Evolutionary conservation across 2,113 vertebrate species (phyloP), one percentile per base, ranked within the genome.

Genomic region (Lepidiolamprologus cunningtoni): DNA sequence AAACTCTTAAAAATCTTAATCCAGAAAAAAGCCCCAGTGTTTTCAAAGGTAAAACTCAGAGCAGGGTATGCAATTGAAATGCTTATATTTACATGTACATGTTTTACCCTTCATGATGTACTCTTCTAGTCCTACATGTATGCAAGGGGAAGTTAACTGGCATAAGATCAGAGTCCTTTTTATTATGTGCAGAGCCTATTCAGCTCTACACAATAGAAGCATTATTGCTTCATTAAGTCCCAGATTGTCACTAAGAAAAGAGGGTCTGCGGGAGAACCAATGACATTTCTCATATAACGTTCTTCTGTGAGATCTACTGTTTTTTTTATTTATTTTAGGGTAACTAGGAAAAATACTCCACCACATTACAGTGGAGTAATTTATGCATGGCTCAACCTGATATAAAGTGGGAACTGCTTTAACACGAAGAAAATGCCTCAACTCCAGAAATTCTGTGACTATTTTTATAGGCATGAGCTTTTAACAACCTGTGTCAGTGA

Each of bases 231-330:
- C 71, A 47, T 28, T 31, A 50, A 78, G 9, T 5, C 45, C 16
- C 71, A 78, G 23, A 31, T 8, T 78, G 42, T 31, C 26, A 19
- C 71, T n/a, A 50, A n/a, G 17, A 78, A 66, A 78, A 50, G 17
- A 50, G 16, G 16, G 26, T 78, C 40, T 47, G 71, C 9, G 0
- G 23, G 23, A 76, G 23, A 76, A 45, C 71, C 71, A 0, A 17
- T 8, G 14, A 31, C 0, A 78, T n/a, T 31, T 31, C 42, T 78
- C 26, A n/a, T n/a, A n/a, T 31, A 50, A 0, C 2, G 7, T 78
- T 78, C 26, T 50, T 78, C 71, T 31, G 0, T 78, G 17, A 31
- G 14, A 78, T 19, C 42, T 28, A 17, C 0, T 35, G 17, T 3
- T 6, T 2, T 26, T n/a, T 23, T 23, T 9, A 9, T 35, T 35